These are phyloP conservation scores for Epizoanthus stellaris DNA, from an alignment of 92 coral and sea anemone species.

Conservation along the genomic window DNA sequence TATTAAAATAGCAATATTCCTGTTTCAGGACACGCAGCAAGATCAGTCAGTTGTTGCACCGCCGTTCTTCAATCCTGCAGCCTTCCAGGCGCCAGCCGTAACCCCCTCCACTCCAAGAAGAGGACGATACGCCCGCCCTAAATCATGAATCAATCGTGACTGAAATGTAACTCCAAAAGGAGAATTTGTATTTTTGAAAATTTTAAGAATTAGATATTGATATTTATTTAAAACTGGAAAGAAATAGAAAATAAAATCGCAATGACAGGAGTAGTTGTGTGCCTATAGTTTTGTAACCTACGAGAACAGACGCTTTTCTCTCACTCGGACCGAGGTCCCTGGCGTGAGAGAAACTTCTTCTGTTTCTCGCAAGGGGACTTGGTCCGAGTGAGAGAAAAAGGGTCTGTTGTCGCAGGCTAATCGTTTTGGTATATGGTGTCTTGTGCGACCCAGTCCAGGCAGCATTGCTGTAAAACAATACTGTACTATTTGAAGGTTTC, in stretches of 20 bases:
- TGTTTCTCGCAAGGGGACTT: too few species aligned
- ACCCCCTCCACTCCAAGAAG: slow-evolving; percentile 39
- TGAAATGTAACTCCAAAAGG: background rate
- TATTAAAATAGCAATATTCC: background rate
- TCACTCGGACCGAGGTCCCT: too few species aligned
- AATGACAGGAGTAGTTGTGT: background rate
- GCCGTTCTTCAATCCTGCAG: slow-evolving; percentile 49
- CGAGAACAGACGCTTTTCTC: too few species aligned
- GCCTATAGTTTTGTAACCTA: too few species aligned
- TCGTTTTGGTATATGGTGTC: too few species aligned
- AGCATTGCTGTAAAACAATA: too few species aligned
- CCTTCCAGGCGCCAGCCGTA: slow-evolving; percentile 49
- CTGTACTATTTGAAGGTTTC: too few species aligned
- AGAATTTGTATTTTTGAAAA: background rate
- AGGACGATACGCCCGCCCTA: slow-evolving; percentile 36
- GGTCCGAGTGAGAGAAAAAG: too few species aligned
- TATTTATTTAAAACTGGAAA: slow-evolving; percentile 38
- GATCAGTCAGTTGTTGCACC: slow-evolving; percentile 37
- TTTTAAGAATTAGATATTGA: background rate
- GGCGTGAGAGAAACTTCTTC: too few species aligned
- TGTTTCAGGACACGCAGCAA: slow-evolving; percentile 13
- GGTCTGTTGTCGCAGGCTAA: too few species aligned
- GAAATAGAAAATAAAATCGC: slow-evolving; percentile 10
- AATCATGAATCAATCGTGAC: background rate
- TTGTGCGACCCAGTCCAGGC: too few species aligned